Percentiles rank a stretch among this genome's conserved stretches.
These are phyloP conservation scores for Drosophila lutescens DNA, from an alignment of 2,888 invertebrate species.

Conservation along the genomic window DNA sequence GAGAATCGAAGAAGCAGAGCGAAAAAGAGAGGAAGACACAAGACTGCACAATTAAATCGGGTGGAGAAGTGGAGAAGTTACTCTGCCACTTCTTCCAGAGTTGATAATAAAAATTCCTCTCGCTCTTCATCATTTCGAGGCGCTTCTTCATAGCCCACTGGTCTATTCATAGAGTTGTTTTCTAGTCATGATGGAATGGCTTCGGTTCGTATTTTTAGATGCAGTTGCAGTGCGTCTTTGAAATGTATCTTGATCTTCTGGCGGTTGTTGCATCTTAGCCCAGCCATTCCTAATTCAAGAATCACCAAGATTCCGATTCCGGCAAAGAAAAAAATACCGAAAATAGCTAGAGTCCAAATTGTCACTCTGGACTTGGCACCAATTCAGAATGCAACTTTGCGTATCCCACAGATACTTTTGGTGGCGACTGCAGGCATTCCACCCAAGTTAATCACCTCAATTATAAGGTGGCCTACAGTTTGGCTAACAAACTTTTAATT, in stretches of 20 bases:
- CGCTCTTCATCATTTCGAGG: conserved; percentile 36
- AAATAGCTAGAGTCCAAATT: conserved; percentile 57
- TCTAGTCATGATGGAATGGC: conserved; percentile 70
- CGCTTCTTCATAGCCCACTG: neutral
- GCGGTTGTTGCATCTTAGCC: conserved; percentile 49
- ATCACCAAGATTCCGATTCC: conserved; percentile 27
- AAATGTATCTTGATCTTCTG: conserved; percentile 61
- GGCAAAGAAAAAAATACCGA: conserved; percentile 49
- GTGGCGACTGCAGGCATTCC: conserved; percentile 36
- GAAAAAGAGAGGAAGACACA: conserved; percentile 3
- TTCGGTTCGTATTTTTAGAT: conserved; percentile 66
- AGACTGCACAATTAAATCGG: conserved; percentile 27
- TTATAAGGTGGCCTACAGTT: conserved; percentile 36
- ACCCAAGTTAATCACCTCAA: conserved; percentile 64
- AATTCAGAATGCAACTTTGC: conserved; percentile 53
- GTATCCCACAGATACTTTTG: conserved; percentile 16
- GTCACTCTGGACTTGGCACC: conserved; percentile 63
- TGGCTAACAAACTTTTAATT: conserved; percentile 21
- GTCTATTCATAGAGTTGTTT: conserved; percentile 48
- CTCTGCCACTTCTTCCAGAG: conserved; percentile 23
- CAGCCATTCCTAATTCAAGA: conserved; percentile 65
- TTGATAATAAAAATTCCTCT: conserved; percentile 61
- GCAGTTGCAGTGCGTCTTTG: conserved; percentile 62
- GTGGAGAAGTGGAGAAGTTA: conserved; percentile 7
- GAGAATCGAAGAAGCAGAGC: conserved; percentile 17